These are phyloP conservation scores for Oceanites oceanicus DNA, from an alignment of 2,113 vertebrate species.

Conservation along the genomic window DNA sequence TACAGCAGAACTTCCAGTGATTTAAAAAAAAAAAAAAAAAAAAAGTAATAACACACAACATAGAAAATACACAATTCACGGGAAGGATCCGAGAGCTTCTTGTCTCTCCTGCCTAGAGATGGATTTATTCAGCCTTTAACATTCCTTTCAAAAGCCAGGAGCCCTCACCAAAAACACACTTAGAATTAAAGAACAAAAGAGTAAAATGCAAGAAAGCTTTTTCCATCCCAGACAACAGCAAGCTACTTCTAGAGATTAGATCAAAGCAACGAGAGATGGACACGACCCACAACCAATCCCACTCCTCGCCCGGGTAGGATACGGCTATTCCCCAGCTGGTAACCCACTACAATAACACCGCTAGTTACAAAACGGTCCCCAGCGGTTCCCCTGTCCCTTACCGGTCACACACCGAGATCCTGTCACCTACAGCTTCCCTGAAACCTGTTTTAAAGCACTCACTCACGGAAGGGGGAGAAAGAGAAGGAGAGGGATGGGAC, in stretches of 20 bases:
- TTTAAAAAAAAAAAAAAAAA: background rate
- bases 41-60: background rate
- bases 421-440: background rate
- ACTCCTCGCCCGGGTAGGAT: background rate
- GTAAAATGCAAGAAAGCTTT: background rate
- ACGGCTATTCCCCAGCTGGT: background rate
- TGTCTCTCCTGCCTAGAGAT: background rate
- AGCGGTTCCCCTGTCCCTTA: background rate
- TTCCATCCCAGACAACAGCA: background rate
- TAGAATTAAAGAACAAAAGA: background rate
- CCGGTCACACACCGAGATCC: background rate
- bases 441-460: background rate
- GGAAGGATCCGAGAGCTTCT: background rate
- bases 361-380: background rate
- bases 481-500: slow-evolving; percentile 8
- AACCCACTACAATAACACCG: background rate
- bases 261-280: background rate
- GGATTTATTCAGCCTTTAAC: background rate
- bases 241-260: background rate
- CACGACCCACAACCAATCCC: background rate
- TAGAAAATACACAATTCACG: background rate
- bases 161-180: background rate
- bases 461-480: background rate
- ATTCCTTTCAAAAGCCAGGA: background rate
- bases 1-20: background rate